Evolutionary conservation across 2,888 invertebrate genomes (phyloP), one percentile per base, ranked within the genome.

Genomic region (Masnerella sp.): DNA sequence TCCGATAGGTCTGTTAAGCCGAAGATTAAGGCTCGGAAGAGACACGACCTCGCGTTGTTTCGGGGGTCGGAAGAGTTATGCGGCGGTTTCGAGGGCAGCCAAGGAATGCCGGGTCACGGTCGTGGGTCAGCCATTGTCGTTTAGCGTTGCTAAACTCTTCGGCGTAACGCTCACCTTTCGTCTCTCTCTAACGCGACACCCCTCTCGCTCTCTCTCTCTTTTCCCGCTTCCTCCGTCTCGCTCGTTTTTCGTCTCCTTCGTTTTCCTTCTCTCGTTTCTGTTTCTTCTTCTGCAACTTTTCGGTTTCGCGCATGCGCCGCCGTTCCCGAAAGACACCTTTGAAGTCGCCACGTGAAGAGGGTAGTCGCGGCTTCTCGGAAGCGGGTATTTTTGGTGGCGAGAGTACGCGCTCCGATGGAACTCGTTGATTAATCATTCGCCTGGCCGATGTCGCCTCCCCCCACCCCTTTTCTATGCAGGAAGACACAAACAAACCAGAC

Each of bases 381-480:
- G 75, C 65, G 76, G 67, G 69, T 80, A 80, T 80, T 81, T 80
- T 80, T 76, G 77, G 64, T 56, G 42, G 49, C 75, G 49, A 52
- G 43, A 58, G 20, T 59, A 52, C 47, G 64, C 58, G 73, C 67
- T 54, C 59, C 65, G 59, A 61, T 65, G 72, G 65, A 67, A 67
- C 52, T 42, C 61, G 62, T 64, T 62, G 68, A 54, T 64, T 68
- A 64, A 74, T 68, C 64, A 68, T 74, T 68, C 30, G 54, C 56
- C 61, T 51, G 42, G 49, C 42, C 47, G 30, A 54, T 40, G 69
- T 40, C 45, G 36, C 42, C 14, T 18, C 38, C 22, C 11, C 36
- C 11, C 43, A 20, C 18, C 34, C 12, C 17, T 9, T 34, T 38
- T n/a, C n/a, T n/a, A n/a, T n/a, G n/a, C n/a, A n/a, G n/a, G 40